Percentiles rank a stretch among this genome's conserved stretches.
These are phyloP conservation scores for Phrixothrix hirtus DNA, from an alignment of 2,888 invertebrate genomes.

Conservation along the genomic window DNA sequence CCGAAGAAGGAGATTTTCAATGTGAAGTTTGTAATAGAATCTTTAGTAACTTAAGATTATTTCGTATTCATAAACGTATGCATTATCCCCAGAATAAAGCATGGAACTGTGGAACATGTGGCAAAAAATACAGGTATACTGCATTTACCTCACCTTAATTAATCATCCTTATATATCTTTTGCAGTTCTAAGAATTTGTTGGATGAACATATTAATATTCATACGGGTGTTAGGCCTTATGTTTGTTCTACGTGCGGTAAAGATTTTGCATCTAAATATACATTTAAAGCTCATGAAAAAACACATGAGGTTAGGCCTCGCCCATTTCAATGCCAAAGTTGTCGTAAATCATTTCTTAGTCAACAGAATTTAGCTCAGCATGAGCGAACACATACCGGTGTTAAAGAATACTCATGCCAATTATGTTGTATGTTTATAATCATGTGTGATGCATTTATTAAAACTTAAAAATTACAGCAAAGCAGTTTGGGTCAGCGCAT, in stretches of 20 bases:
- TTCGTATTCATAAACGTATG: constrained; percentile 67
- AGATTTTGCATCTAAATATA: constrained; percentile 78
- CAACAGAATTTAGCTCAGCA: constrained; percentile 77
- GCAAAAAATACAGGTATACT: constrained; percentile 59
- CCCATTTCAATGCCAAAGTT: constrained; percentile 69
- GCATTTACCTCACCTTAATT: too few species aligned
- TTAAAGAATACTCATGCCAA: constrained; percentile 71
- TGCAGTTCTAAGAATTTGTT: constrained; percentile 71
- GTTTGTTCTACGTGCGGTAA: constrained; percentile 69
- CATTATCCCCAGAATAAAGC: constrained; percentile 65
- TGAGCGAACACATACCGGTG: constrained; percentile 71
- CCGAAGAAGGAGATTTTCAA: constrained; percentile 66
- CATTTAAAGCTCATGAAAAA: constrained; percentile 74
- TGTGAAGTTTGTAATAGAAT: constrained; percentile 67
- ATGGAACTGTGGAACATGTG: constrained; percentile 68
- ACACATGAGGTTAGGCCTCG: constrained; percentile 71
- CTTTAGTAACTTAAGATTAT: constrained; percentile 64
- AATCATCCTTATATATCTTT: too few species aligned
- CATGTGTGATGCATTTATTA: neutral
- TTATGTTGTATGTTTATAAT: constrained; percentile 63
- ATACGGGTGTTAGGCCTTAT: constrained; percentile 70
- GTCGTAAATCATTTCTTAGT: constrained; percentile 75
- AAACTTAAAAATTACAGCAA: constrained; percentile 55
- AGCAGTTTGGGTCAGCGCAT: constrained; percentile 77
- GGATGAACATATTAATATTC: constrained; percentile 73